phyloP scores from a whole-genome alignment of 1,140 invertebrate genomes.

The Anagrus nilaparvatae region DNA sequence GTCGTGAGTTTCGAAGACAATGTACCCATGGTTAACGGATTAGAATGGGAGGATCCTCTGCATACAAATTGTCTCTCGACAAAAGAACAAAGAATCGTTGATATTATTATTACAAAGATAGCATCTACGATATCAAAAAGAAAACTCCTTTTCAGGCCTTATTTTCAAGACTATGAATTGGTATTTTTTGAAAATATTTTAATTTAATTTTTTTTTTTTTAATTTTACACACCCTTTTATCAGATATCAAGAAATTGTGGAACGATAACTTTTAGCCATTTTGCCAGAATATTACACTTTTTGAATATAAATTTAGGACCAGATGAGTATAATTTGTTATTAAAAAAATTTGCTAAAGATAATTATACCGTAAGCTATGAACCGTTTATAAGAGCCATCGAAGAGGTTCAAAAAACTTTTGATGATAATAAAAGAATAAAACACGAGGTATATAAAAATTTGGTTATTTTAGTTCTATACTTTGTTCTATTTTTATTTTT shows the following conservation, averaged over 20 bases:
- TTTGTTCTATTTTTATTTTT: too few relatives aligned
- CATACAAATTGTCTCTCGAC: constrained; percentile 49
- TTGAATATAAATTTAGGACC: constrained; percentile 51
- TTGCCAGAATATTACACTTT: constrained; percentile 56
- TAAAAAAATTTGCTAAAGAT: constrained; percentile 58
- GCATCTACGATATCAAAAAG: constrained; percentile 44
- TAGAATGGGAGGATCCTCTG: constrained; percentile 53
- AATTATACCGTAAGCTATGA: constrained; percentile 62
- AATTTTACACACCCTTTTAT: constrained; percentile 11
- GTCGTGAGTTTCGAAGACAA: constrained; percentile 41
- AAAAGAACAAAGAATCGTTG: constrained; percentile 50
- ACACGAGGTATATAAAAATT: too few relatives aligned
- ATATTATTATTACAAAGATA: constrained; percentile 56
- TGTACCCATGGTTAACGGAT: constrained; percentile 39
- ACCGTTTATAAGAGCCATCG: constrained; percentile 52
- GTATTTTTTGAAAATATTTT: constrained; percentile 29
- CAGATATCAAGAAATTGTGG: constrained; percentile 61
- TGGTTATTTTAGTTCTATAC: too few relatives aligned
- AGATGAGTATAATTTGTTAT: constrained; percentile 55
- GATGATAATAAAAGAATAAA: too few relatives aligned
- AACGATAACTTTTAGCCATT: constrained; percentile 58
- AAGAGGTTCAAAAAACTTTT: constrained; percentile 42
- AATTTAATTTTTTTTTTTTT: neutral
- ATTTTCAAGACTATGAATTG: constrained; percentile 67
- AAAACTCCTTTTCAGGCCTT: constrained; percentile 51